phyloP scores from a whole-genome alignment of 2,888 invertebrate genomes.

The Drosophila nr. perissopoda region DNA sequence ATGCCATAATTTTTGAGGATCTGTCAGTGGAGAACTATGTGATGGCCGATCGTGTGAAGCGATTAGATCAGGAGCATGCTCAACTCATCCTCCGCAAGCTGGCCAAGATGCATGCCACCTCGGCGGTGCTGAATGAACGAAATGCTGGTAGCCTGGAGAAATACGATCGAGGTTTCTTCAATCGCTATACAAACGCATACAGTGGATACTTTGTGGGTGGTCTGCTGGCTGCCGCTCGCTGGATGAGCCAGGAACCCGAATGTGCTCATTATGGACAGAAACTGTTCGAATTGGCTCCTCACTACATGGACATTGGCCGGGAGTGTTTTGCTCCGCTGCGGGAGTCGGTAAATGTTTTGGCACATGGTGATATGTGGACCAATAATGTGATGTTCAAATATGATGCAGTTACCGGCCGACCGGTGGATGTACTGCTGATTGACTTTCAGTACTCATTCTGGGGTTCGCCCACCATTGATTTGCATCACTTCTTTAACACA shows the following conservation, averaged over 20 bases:
- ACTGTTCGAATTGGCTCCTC: constrained; percentile 70
- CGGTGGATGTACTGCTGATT: constrained; percentile 80
- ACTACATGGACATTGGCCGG: constrained; percentile 82
- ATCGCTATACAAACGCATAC: constrained; percentile 81
- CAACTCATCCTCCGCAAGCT: constrained; percentile 84
- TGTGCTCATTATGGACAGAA: constrained; percentile 75
- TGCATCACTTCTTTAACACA: constrained; percentile 84
- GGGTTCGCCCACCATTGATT: constrained; percentile 83
- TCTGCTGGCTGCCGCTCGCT: constrained; percentile 78
- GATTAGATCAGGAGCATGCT: constrained; percentile 85
- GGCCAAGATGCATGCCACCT: constrained; percentile 86
- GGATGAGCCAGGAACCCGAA: constrained; percentile 69
- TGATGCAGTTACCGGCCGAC: constrained; percentile 62
- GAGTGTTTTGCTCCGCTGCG: constrained; percentile 73
- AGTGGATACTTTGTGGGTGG: constrained; percentile 80
- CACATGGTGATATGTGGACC: constrained; percentile 84
- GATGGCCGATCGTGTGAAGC: constrained; percentile 80
- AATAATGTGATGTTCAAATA: constrained; percentile 85
- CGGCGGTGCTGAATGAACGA: constrained; percentile 85
- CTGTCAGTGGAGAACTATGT: constrained; percentile 70
- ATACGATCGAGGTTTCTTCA: constrained; percentile 83
- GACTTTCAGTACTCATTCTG: constrained; percentile 84
- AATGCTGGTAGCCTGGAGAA: constrained; percentile 65
- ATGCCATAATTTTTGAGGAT: constrained; percentile 83
- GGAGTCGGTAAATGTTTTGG: constrained; percentile 81